Conservation (phyloP, 1,140 invertebrate species). For the Myzus persicae region DNA sequence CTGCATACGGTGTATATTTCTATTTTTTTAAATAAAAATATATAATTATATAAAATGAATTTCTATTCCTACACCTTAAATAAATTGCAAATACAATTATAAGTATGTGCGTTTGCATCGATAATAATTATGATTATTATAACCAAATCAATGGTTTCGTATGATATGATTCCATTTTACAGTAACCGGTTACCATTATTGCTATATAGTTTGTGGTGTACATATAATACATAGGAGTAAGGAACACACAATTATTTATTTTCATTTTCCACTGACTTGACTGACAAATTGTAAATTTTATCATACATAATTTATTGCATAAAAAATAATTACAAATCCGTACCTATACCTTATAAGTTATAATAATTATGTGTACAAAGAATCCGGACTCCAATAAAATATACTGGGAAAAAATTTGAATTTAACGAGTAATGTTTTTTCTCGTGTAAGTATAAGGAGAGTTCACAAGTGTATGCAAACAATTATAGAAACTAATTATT, state of each 20-base stretch:
- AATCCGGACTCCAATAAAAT: not conserved
- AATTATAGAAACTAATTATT: not conserved
- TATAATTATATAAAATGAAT: not conserved
- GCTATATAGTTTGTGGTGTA: not conserved
- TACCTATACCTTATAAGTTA: not conserved
- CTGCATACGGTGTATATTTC: not conserved
- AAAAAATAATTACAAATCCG: not conserved
- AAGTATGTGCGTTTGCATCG: not conserved
- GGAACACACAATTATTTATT: not conserved
- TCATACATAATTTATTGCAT: not conserved
- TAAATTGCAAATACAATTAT: not conserved
- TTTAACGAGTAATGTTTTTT: not conserved
- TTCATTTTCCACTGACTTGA: not conserved
- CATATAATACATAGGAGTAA: not conserved
- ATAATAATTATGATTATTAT: not conserved
- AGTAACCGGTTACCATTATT: constrained; percentile 9
- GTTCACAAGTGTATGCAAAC: not conserved
- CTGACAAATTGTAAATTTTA: not conserved
- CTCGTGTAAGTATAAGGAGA: not conserved
- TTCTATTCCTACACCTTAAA: not conserved
- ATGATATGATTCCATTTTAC: not conserved
- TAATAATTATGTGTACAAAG: not conserved
- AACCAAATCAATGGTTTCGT: not conserved
- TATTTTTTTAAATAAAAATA: not conserved
- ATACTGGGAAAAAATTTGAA: not conserved